A percentile compares a stretch with the other conserved stretches of the same genome.
Evolutionary conservation across 37 sponge, comb jelly and placozoan species (phyloP).

Genomic region (Diacarnus erythraeanus): DNA sequence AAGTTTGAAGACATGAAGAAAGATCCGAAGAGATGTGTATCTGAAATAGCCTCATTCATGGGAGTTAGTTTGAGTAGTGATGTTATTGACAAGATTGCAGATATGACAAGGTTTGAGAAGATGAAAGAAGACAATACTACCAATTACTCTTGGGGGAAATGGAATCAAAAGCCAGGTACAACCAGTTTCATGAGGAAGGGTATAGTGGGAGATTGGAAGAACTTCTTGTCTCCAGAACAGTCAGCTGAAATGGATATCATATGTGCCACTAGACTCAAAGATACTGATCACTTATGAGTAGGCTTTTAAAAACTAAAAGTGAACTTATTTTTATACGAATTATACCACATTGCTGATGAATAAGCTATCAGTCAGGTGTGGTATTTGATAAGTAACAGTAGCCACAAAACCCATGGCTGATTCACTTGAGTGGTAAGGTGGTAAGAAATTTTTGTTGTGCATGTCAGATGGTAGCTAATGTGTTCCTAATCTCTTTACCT

Average conservation of each 20-base stretch:
- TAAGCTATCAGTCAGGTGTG: too few relatives aligned
- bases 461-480: too few relatives aligned
- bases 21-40: constrained; percentile 18
- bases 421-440: too few relatives aligned
- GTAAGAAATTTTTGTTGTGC: too few relatives aligned
- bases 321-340: too few relatives aligned
- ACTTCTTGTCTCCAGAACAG: constrained; percentile 45
- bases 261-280: constrained; percentile 29
- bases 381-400: too few relatives aligned
- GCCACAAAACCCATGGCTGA: too few relatives aligned
- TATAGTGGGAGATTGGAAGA: constrained; percentile 63
- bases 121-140: constrained; percentile 40
- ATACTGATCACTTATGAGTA: constrained; percentile 15
- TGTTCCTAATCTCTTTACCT: too few relatives aligned
- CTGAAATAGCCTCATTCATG: constrained; percentile 29
- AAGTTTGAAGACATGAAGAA: constrained; percentile 69
- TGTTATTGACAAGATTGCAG: constrained; percentile 12
- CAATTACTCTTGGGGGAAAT: constrained; percentile 20
- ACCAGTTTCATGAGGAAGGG: constrained; percentile 53
- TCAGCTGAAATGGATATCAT: constrained; percentile 21
- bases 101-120: constrained; percentile 30
- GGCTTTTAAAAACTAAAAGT: too few relatives aligned
- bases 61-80: constrained; percentile 23
- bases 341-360: too few relatives aligned
- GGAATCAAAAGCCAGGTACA: neutral